Evolutionary conservation across 2,888 invertebrate species (phyloP).

Genomic region (Tubiluchus corallicola): DNA sequence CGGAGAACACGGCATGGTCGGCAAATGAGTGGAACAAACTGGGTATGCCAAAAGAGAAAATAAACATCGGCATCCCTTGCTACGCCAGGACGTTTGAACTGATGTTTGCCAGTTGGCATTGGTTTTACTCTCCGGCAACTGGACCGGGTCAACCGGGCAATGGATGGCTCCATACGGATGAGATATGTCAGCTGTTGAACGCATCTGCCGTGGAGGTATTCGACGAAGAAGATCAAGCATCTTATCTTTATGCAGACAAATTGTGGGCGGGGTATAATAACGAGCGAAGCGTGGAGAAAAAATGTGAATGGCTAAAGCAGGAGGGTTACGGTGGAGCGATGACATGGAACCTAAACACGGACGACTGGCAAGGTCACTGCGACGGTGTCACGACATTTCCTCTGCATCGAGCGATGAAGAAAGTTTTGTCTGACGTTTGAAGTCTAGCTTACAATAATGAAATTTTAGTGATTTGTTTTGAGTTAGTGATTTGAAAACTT

Average conservation of each 20-base stretch:
- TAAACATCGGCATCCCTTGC: constrained; percentile 66
- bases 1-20: constrained; percentile 63
- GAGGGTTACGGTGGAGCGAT: constrained; percentile 55
- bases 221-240: constrained; percentile 62
- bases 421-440: neutral
- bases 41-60: constrained; percentile 55
- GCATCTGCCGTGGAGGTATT: constrained; percentile 32
- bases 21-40: constrained; percentile 51
- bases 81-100: constrained; percentile 62
- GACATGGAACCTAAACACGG: constrained; percentile 61
- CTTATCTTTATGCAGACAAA: constrained; percentile 59
- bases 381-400: constrained; percentile 18
- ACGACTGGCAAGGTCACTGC: constrained; percentile 39
- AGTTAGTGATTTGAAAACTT: too few species aligned
- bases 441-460: too few species aligned
- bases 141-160: constrained; percentile 44
- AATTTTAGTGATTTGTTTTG: too few species aligned
- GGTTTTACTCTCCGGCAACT: constrained; percentile 47
- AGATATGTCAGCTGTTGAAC: neutral
- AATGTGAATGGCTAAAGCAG: constrained; percentile 44
- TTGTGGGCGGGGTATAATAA: constrained; percentile 85
- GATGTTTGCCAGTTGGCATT: constrained; percentile 44
- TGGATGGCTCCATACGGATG: too few species aligned
- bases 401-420: neutral
- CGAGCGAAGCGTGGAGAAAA: constrained; percentile 56